These are phyloP conservation scores for Dipus sagitta DNA, from an alignment of 2,797 vertebrate species.

Conservation along the genomic window DNA sequence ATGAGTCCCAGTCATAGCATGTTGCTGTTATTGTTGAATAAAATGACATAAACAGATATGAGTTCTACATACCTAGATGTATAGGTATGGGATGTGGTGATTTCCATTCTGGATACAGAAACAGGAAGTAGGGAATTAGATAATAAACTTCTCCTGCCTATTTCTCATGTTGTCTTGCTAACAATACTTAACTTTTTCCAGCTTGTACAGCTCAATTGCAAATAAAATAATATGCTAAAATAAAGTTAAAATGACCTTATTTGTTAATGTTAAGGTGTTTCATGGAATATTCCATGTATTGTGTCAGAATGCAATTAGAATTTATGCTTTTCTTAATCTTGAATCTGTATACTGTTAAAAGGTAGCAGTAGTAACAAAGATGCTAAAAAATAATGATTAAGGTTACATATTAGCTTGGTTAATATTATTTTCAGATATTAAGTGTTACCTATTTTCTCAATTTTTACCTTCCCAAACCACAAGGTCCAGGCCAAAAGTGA, in stretches of 20 bases:
- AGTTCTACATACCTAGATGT: background rate
- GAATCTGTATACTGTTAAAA: background rate
- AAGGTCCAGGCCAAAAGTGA: background rate
- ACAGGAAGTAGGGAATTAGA: background rate
- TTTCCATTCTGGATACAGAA: conserved; percentile 32
- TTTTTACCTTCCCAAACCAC: conserved; percentile 11
- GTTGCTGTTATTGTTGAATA: background rate
- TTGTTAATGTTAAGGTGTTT: conserved; percentile 28
- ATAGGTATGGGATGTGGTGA: background rate
- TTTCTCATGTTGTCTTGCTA: background rate
- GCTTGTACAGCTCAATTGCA: background rate
- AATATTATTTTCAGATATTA: conserved; percentile 38
- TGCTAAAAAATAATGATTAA: background rate
- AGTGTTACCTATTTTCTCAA: background rate
- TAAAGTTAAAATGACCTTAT: conserved; percentile 40
- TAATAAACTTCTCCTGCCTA: background rate
- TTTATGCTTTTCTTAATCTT: conserved; percentile 1
- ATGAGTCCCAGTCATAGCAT: background rate
- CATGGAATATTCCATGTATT: conserved; percentile 34
- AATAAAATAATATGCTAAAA: conserved; percentile 38
- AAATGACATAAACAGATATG: background rate
- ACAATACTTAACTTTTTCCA: background rate
- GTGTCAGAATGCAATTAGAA: background rate
- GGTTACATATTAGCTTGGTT: background rate
- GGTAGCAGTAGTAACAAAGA: background rate